Percentiles rank a stretch among this genome's conserved stretches.
phyloP scores from a whole-genome alignment of 2,797 vertebrate species.

The Poecilia velifera region DNA sequence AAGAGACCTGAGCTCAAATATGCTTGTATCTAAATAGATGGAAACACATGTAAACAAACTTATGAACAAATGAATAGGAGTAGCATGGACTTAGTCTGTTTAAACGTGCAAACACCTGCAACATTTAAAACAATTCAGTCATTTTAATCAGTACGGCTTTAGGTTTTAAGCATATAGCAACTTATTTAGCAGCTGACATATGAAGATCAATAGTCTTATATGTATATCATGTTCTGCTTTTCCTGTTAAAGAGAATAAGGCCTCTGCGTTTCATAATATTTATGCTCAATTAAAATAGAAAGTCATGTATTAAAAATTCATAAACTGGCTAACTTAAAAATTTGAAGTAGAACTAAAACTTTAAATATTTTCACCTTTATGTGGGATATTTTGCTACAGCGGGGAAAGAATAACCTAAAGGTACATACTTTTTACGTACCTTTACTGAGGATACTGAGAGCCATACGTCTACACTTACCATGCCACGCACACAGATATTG shows the following conservation, averaged over 20 bases:
- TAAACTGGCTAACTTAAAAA: not conserved
- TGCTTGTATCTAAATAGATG: not conserved
- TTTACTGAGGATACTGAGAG: not conserved
- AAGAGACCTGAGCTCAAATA: not conserved
- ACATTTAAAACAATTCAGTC: not conserved
- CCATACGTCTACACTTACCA: not conserved
- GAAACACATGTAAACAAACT: not conserved
- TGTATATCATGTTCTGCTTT: not conserved
- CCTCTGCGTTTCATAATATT: not conserved
- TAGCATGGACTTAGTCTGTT: not conserved
- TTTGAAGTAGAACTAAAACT: not conserved
- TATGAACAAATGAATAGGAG: not conserved
- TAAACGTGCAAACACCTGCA: not conserved
- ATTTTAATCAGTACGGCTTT: not conserved
- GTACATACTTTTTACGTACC: not conserved
- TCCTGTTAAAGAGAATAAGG: not conserved
- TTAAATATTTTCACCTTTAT: not conserved
- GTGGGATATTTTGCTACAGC: not conserved
- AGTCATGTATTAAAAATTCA: not conserved
- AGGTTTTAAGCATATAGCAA: not conserved
- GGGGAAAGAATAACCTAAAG: not conserved
- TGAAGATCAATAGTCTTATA: not conserved
- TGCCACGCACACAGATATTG: not conserved
- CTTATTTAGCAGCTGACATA: not conserved
- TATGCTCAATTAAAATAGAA: not conserved